These are phyloP conservation scores for Nyctibius bracteatus DNA, from an alignment of 2,113 vertebrate species.

Conservation along the genomic window DNA sequence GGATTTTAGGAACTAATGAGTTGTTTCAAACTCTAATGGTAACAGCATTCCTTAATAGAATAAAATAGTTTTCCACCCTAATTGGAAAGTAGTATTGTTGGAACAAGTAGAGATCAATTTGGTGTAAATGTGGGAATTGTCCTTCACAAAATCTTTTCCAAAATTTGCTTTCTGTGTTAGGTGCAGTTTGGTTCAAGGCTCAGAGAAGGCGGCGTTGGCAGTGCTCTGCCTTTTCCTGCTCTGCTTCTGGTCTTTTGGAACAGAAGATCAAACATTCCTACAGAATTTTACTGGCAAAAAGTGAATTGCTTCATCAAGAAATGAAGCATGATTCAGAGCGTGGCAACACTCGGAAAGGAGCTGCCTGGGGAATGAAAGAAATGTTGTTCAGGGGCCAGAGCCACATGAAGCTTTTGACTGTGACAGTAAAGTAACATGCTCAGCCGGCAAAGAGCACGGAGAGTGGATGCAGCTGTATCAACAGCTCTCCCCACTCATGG, in stretches of 20 bases:
- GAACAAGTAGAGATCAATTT: not conserved
- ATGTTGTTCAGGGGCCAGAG: not conserved
- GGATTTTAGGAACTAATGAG: not conserved
- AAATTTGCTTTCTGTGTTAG: not conserved
- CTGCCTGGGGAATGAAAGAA: slow-evolving; percentile 11
- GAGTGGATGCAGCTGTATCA: slow-evolving; percentile 40
- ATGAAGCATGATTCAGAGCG: not conserved
- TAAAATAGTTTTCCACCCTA: not conserved
- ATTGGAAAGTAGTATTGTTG: not conserved
- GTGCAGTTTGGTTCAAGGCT: not conserved
- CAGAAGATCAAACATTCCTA: not conserved
- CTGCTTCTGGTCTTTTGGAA: not conserved
- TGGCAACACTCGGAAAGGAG: not conserved
- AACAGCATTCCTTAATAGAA: not conserved
- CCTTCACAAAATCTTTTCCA: not conserved
- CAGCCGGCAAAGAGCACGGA: not conserved
- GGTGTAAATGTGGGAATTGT: not conserved
- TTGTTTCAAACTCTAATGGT: not conserved
- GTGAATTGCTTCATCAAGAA: slow-evolving; percentile 1
- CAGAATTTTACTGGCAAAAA: not conserved
- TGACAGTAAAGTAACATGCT: not conserved
- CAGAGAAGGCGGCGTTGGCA: not conserved
- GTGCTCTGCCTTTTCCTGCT: not conserved
- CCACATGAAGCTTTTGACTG: not conserved
- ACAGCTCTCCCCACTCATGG: not conserved